Percentiles rank a stretch among this genome's conserved stretches.
These are phyloP conservation scores for Pachycephala philippinensis DNA, from an alignment of 2,113 vertebrate genomes.

Conservation along the genomic window DNA sequence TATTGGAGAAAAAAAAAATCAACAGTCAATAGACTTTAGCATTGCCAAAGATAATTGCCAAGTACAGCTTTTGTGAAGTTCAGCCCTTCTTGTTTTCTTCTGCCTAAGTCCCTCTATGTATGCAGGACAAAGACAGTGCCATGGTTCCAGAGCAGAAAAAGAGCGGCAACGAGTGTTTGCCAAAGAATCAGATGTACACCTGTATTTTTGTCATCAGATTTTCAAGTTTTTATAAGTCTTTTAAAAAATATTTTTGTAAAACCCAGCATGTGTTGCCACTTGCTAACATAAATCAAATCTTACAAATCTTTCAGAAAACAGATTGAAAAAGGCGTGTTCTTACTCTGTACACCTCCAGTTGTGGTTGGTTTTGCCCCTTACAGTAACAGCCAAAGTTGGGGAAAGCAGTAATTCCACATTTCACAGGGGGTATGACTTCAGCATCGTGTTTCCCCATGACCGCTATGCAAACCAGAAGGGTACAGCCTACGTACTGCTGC, in stretches of 20 bases:
- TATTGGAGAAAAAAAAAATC: not conserved
- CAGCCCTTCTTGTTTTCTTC: not conserved
- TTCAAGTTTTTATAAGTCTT: not conserved
- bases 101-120: not conserved
- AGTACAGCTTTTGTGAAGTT: not conserved
- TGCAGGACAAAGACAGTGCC: not conserved
- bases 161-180: not conserved
- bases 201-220: not conserved
- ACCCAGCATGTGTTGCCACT: not conserved
- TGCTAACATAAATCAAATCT: not conserved
- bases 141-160: not conserved
- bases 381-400: not conserved
- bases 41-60: not conserved
- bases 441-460: not conserved
- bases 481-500: rapidly evolving
- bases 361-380: not conserved
- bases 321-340: not conserved
- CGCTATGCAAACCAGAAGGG: not conserved
- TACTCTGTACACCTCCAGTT: not conserved
- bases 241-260: not conserved
- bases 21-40: not conserved
- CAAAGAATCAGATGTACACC: not conserved
- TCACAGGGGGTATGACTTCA: not conserved
- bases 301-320: not conserved
- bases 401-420: not conserved